These are phyloP conservation scores for Cyprinus carpio DNA, from an alignment of 2,113 vertebrate genomes.

Conservation along the genomic window DNA sequence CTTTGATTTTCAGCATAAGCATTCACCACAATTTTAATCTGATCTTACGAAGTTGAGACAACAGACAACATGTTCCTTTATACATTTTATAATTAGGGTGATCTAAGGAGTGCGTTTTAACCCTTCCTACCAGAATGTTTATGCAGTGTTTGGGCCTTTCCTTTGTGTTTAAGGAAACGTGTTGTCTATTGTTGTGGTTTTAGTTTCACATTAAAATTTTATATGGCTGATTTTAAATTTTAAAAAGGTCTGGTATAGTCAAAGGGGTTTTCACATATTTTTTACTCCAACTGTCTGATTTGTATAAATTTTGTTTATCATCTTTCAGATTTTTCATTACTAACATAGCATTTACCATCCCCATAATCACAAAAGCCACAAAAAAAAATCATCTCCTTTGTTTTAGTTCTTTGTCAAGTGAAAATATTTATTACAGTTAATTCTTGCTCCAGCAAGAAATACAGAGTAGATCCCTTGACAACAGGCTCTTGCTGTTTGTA, in stretches of 20 bases:
- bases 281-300: not conserved
- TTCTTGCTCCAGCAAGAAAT: constrained; percentile 38
- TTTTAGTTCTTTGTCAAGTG: not conserved
- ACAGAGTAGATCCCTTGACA: constrained; percentile 78
- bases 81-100: too few species aligned
- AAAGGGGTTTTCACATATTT: not conserved
- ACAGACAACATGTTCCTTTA: too few species aligned
- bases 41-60: too few species aligned
- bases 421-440: not conserved
- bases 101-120: too few species aligned
- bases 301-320: not conserved
- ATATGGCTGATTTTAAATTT: not conserved
- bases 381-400: not conserved
- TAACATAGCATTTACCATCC: constrained; percentile 38
- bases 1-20: too few species aligned
- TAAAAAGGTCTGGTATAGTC: not conserved
- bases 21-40: too few species aligned
- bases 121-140: too few species aligned
- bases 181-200: not conserved
- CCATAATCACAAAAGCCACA: constrained; percentile 31
- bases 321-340: constrained; percentile 40
- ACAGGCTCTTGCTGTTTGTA: constrained; percentile 66
- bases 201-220: not conserved
- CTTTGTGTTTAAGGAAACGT: not conserved
- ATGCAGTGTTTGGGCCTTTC: not conserved